phyloP scores from a whole-genome alignment of 2,797 vertebrate species.

The Bradypodion pumilum region DNA sequence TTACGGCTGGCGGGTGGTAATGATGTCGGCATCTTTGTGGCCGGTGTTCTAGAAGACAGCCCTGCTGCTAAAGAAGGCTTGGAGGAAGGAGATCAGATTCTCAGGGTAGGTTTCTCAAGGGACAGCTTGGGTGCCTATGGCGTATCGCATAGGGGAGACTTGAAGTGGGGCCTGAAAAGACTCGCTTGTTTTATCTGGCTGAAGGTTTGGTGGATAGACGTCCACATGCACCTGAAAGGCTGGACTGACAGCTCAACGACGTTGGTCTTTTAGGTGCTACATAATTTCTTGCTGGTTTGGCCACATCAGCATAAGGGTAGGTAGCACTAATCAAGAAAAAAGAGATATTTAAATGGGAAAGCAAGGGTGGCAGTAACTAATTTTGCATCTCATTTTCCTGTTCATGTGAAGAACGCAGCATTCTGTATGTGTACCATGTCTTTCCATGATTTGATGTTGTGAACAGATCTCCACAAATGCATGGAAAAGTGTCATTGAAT shows the following conservation, averaged over 20 bases:
- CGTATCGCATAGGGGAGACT: no score
- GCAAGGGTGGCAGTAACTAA: not conserved
- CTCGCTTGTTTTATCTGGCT: no score
- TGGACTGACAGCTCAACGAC: no score
- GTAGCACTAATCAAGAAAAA: not conserved
- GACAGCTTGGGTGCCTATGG: no score
- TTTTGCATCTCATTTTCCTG: not conserved
- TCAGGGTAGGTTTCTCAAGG: conserved; percentile 84
- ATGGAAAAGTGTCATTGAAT: no score
- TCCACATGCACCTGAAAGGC: no score
- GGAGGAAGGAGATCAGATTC: conserved; percentile 99
- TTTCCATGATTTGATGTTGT: not conserved
- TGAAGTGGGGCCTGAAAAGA: no score
- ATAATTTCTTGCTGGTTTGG: no score
- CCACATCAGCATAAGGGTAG: no score
- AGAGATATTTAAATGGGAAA: not conserved
- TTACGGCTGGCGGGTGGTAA: conserved; percentile 96
- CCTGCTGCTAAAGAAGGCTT: conserved; percentile 98
- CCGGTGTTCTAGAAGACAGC: conserved; percentile 96
- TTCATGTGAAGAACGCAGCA: not conserved
- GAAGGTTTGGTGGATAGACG: no score
- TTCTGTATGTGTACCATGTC: not conserved
- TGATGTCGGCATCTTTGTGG: conserved; percentile 98
- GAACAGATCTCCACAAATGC: no score
- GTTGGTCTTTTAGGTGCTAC: no score